Conservation (phyloP, 1,140 invertebrate species). For the Hylyphantes graminicola region DNA sequence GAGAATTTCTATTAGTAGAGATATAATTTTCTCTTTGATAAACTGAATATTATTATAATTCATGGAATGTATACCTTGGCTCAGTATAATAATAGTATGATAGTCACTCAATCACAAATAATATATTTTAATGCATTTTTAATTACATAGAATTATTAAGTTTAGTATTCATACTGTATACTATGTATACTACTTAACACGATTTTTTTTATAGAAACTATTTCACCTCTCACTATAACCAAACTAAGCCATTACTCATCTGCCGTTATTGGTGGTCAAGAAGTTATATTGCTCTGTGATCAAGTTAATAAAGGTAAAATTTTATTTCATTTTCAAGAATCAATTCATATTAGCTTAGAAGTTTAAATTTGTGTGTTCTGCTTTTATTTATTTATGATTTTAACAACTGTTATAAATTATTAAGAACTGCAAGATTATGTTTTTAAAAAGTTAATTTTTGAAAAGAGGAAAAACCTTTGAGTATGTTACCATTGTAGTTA, state of each 20-base stretch:
- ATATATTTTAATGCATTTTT: neutral
- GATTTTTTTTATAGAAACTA: slow-evolving; percentile 76
- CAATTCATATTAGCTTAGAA: too few species aligned
- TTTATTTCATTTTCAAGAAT: neutral
- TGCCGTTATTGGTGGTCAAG: slow-evolving; percentile 82
- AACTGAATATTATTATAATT: neutral
- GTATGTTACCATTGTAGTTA: too few species aligned
- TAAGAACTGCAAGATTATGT: too few species aligned
- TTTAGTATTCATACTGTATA: neutral
- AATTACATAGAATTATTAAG: neutral
- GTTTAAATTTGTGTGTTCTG: too few species aligned
- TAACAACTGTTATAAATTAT: too few species aligned
- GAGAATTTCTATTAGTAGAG: too few species aligned
- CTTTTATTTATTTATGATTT: too few species aligned
- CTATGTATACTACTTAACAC: neutral
- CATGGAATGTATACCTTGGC: neutral
- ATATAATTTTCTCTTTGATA: neutral
- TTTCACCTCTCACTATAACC: slow-evolving; percentile 89
- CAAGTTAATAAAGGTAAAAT: slow-evolving; percentile 78
- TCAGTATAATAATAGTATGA: neutral
- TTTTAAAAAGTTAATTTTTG: too few species aligned
- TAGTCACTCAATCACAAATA: neutral
- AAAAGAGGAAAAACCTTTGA: too few species aligned
- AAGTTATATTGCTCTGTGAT: slow-evolving; percentile 92
- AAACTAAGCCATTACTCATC: slow-evolving; percentile 84